Base-by-base conservation (phyloP, 2,113 vertebrate genomes). In the Alouatta palliata region DNA sequence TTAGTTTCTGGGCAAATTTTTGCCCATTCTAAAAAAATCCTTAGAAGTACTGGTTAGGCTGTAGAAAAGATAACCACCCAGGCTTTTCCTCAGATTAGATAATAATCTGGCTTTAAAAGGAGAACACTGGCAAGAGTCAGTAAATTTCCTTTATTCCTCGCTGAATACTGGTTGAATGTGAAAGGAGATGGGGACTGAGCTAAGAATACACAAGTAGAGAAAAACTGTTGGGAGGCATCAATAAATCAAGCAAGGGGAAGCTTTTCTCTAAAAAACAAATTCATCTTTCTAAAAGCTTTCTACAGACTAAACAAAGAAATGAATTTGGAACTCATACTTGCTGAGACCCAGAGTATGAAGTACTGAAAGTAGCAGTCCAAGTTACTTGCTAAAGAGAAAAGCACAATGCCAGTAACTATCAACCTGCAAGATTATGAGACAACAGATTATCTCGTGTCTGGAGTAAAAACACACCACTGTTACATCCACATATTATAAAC, bases 381-480 rank as follows among this genome's bases (percentile, higher is more conserved):
- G 68, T n/a, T 77, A 66, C 86, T 56, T 35, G 30, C 58, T 83
- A 54, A 79, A 54, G 71, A 43, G 61, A 70, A 83, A 90, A 84
- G 82, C 6, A 35, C 30, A 30, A 13, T 40, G 64, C 73, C 82
- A 91, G 16, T 76, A 95, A 79, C 58, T 95, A 93, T 47, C 82
- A 90, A 40, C 56, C 40, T 37, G 66, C 75, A 85, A 75, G 95
- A 91, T 45, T 73, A 91, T 2, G 47, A 92, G 35, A 92, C 73
- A 96, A 97, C 1, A 80, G 79, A 56, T 70, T 58, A 75, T 54
- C 89, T 79, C 56, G 89, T 35, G 11, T 47, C 37, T 79, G 73
- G 49, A 77, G 16, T 92, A 80, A 94, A 97, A 89, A 87, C 83
- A 94, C 37, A 83, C 16, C 61, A 88, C 70, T 95, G 64, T 52